Evolutionary conservation across 1,140 invertebrate genomes (phyloP).

Genomic region (Hesperophylax magnus): DNA sequence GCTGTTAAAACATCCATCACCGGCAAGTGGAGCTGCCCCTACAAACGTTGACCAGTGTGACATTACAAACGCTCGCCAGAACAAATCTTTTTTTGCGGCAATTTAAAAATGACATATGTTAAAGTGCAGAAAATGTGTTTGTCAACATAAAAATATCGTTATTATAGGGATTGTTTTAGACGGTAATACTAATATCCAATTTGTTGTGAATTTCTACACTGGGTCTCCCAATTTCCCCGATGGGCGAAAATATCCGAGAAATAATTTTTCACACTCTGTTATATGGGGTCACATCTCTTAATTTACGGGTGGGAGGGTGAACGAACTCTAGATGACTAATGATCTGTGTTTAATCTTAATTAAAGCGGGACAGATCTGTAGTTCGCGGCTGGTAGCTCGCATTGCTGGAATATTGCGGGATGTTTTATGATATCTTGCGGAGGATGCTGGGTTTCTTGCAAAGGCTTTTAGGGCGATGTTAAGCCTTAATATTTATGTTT

Average conservation of each 20-base stretch:
- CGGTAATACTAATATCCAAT: no score
- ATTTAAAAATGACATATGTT: no score
- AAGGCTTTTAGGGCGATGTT: not conserved
- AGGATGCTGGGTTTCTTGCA: not conserved
- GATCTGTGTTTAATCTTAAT: constrained; percentile 12
- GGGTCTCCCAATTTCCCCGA: not conserved
- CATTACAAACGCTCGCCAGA: no score
- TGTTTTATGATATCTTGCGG: not conserved
- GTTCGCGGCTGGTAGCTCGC: not conserved
- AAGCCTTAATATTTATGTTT: not conserved
- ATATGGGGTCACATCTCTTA: constrained; percentile 17
- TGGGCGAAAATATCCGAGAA: not conserved
- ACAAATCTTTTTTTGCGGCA: no score
- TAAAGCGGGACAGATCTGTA: not conserved
- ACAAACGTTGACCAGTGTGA: no score
- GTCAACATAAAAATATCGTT: no score
- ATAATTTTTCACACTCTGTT: constrained; percentile 13
- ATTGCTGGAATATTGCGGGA: not conserved
- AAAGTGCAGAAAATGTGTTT: no score
- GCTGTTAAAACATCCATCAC: no score
- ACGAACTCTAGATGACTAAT: constrained; percentile 1
- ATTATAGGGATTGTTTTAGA: no score
- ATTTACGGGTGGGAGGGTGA: not conserved
- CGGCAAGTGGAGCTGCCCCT: no score
- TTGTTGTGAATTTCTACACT: no score